Percentiles rank a stretch among this genome's conserved stretches.
Conservation (phyloP, 2,888 invertebrate species). For the Maniola hyperantus region DNA sequence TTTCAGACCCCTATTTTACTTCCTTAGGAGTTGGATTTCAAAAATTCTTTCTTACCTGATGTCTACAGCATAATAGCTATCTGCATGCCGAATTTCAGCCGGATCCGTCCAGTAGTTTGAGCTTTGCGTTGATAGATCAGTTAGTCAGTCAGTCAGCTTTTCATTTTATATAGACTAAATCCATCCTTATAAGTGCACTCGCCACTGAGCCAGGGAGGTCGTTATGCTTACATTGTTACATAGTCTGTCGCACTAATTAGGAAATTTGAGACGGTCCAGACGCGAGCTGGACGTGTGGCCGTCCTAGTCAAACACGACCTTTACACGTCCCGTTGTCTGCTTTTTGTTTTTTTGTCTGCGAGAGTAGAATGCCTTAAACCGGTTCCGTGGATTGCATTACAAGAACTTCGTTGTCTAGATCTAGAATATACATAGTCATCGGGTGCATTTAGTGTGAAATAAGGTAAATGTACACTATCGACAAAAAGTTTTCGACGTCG, state of each 20-base stretch:
- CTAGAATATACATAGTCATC: constrained; percentile 9
- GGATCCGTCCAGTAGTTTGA: too few species aligned
- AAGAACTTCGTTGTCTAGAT: constrained; percentile 15
- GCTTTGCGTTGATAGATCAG: too few species aligned
- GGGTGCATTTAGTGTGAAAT: constrained; percentile 4
- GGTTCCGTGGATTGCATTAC: constrained; percentile 20
- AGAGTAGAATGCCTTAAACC: constrained; percentile 17
- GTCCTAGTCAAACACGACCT: constrained; percentile 38
- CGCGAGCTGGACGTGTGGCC: constrained; percentile 8
- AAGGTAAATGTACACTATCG: not conserved
- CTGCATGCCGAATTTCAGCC: too few species aligned
- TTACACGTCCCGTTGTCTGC: constrained; percentile 37
- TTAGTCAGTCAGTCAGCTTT: too few species aligned
- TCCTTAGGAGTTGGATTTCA: too few species aligned
- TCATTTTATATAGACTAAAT: too few species aligned
- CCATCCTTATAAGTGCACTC: too few species aligned
- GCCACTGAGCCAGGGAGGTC: too few species aligned
- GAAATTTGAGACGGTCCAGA: constrained; percentile 8
- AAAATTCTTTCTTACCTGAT: too few species aligned
- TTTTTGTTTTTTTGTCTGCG: constrained; percentile 29
- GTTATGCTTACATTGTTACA: not conserved
- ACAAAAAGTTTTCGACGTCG: not conserved
- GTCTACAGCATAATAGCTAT: too few species aligned
- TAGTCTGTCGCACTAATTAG: not conserved
- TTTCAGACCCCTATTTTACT: too few species aligned